Base-by-base conservation (phyloP, 2,797 vertebrate species). In the Garrulus glandarius region DNA sequence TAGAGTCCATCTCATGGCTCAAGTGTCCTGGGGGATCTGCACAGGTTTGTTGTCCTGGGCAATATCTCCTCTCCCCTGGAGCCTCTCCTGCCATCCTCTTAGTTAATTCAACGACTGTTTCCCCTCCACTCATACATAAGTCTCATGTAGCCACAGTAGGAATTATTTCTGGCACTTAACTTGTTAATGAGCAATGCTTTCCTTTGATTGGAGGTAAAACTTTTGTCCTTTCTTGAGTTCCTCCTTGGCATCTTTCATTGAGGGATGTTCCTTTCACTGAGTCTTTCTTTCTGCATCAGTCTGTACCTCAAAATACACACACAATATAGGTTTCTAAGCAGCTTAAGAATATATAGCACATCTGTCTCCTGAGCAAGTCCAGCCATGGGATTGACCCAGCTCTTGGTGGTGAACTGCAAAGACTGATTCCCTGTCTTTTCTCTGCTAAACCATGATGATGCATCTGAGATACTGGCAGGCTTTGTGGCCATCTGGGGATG, bases 61-160 rank as follows among this genome's bases (percentile, higher is more conserved):
- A 75, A 63, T 5, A 34, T 19, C 15, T 61, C 16, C 18, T 59
- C 21, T 64, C 64, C 4, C 0, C 50, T 61, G 52, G 13, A 74
- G 47, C 60, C 39, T 17, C 11, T 85, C 24, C 57, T 90, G 56
- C 39, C 32, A 44, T 24, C 7, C 15, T 76, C 37, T 68, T 29
- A n/a, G 19, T 44, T 71, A 77, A 39, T 29, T 56, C 43, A 52
- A 65, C 23, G 32, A 13, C 32, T 53, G 17, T 57, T 53, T 57
- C 47, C 11, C 36, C 26, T 85, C 34, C 13, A 6, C 24, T 34
- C 1, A 4, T 37, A 44, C 0, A 0, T 36, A 56, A 32, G 6
- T n/a, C 32, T 46, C 27, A 39, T 5, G 27, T 27, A 79, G n/a
- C 27, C 41, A 46, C 3, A 46, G 23, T 2, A 83, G 30, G 76